Conservation (phyloP, 2,888 invertebrate genomes). For the Parnassius orleans region DNA sequence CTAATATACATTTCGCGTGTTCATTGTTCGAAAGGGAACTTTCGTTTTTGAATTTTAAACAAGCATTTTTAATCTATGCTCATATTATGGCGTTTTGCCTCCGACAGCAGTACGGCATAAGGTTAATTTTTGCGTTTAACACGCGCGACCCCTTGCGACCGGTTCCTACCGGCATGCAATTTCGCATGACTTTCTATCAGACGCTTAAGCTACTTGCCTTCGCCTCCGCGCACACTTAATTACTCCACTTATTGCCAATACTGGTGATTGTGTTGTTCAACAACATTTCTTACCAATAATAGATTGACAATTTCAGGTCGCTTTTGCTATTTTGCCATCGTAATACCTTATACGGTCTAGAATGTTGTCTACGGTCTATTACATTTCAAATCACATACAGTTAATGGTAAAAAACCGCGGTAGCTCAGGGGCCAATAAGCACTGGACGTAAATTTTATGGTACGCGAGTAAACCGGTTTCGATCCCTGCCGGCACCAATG, state of each 20-base stretch:
- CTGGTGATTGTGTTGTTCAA: not conserved
- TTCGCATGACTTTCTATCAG: slow-evolving; percentile 63
- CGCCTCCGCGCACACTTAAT: slow-evolving; percentile 25
- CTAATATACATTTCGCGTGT: not conserved
- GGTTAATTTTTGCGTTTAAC: slow-evolving; percentile 25
- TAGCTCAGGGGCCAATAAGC: no score
- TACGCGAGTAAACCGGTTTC: no score
- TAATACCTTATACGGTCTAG: not conserved
- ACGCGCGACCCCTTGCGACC: slow-evolving; percentile 44
- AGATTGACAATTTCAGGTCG: not conserved
- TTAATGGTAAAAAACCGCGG: no score
- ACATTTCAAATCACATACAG: no score
- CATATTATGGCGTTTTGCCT: slow-evolving; percentile 11
- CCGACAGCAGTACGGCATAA: slow-evolving; percentile 14
- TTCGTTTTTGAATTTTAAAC: slow-evolving; percentile 4
- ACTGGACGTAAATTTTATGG: no score
- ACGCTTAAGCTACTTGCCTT: slow-evolving; percentile 29
- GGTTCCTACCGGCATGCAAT: slow-evolving; percentile 48
- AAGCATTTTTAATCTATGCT: slow-evolving; percentile 12
- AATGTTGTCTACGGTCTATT: no score
- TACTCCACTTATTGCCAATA: slow-evolving; percentile 8
- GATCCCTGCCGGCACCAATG: no score
- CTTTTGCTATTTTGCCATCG: not conserved
- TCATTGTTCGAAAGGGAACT: slow-evolving; percentile 1
- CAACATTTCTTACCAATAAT: slow-evolving; percentile 2